Evolutionary conservation across 2,113 vertebrate genomes (phyloP).

Genomic region (Terrapene triunguis): DNA sequence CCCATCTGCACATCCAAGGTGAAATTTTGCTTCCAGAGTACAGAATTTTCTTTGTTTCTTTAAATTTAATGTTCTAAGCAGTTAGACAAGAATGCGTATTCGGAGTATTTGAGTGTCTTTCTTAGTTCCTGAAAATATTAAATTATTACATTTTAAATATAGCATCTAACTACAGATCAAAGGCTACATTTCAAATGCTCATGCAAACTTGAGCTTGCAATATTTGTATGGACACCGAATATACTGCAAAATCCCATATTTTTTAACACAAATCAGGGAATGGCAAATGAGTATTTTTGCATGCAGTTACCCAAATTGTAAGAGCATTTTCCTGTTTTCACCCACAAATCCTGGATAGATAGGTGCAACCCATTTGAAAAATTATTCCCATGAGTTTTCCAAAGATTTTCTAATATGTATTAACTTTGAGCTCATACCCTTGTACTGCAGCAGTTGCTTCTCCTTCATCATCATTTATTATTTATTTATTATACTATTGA

Average conservation of each 20-base stretch:
- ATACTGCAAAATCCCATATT: neutral
- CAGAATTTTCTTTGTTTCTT: neutral
- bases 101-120: neutral
- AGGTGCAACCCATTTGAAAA: neutral
- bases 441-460: neutral
- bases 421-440: neutral
- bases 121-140: neutral
- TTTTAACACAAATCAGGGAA: neutral
- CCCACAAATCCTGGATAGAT: neutral
- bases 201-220: neutral
- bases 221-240: neutral
- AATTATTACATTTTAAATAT: neutral
- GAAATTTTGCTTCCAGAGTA: neutral
- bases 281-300: neutral
- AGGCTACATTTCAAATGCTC: neutral
- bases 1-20: neutral
- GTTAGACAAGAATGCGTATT: neutral
- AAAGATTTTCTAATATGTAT: neutral
- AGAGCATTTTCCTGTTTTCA: neutral
- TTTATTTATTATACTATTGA: neutral
- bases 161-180: neutral
- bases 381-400: neutral
- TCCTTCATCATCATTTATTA: neutral
- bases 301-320: neutral
- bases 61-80: neutral